Base-by-base conservation (phyloP, 2,888 invertebrate genomes). In the Platycheirus rosarum region DNA sequence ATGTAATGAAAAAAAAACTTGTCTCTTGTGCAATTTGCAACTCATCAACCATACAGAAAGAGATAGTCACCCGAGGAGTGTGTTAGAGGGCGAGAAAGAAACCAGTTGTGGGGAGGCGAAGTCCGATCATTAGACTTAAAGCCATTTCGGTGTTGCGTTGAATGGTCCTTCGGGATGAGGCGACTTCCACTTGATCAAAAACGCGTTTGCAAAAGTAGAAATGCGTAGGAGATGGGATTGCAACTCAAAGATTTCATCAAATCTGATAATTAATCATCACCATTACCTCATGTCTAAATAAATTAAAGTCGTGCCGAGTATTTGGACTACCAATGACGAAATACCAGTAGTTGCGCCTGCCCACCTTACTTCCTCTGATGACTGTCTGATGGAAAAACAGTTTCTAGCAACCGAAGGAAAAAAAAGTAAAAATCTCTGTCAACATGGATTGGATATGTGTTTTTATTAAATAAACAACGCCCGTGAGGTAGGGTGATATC, bases 11-110 rank as follows among this genome's bases (percentile, higher is more conserved):
- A 37, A 51, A 73, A 65, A 65, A 70, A 70, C 65, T 29, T 70
- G 69, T 53, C 16, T 57, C 79, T 75, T 68, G 65, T 75, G 40
- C 75, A 82, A 71, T 82, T 82, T 71, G 65, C 62, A 71, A 82
- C 76, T 82, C 82, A 82, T 82, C 77, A 82, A 71, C 53, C 26
- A 16, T 16, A 66, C 23, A 71, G 49, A 71, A 70, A 80, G 29
- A 60, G 9, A 29, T 29, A 20, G 65, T 29, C 18, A 26, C 9
- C 13, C 44, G 18, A 16, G 23, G n/a, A n/a, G n/a, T n/a, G n/a
- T n/a, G n/a, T n/a, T n/a, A 14, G 29, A 60, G 23, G 46, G 53
- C 40, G 44, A 49, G 53, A 44, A 20, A 9, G n/a, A n/a, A 66
- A 71, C 66, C 70, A 57, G 69, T 65, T 68, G 35, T 65, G 37